Base-by-base conservation (phyloP, 2,113 vertebrate genomes). In the Phylloscopus trochilus region DNA sequence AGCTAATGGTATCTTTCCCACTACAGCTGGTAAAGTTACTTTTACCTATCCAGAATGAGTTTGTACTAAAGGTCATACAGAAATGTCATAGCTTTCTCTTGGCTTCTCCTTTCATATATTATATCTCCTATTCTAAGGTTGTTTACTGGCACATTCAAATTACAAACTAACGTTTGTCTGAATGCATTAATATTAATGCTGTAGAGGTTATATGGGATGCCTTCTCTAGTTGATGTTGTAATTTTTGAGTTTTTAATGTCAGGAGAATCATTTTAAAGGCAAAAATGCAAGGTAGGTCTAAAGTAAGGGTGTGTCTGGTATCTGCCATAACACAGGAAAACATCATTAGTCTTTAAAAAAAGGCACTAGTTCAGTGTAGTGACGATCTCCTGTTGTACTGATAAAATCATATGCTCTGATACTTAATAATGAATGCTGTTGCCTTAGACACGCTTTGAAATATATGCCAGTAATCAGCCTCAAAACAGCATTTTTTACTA, bases 401-500 rank as follows among this genome's bases (percentile, higher is more conserved):
- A 94, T 93, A 83, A 10, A 74, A 86, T 86, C 84, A 83, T 15
- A 39, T 15, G 27, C n/a, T 81, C 46, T 87, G 59, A 55, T 43
- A 79, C 18, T 92, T 90, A 74, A 74, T 59, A 85, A 81, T 30
- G 60, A 90, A 83, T 46, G 43, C 33, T 72, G 30, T 30, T 93
- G 69, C 37, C n/a, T 68, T 64, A 89, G 89, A 92, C 19, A 10
- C 27, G n/a, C 62, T 91, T 96, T 92, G 90, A 94, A 92, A 91
- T 73, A 64, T 19, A 72, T 52, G 55, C 41, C 63, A 86, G 55
- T 39, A 67, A 17, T 41, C 43, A 93, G 93, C 52, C 79, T 87
- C 44, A 68, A 70, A 86, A 76, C 2, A 90, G 69, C 75, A 75
- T 70, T 67, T 83, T 78, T 81, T 62, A 51, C 62, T 46, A 41